These are phyloP conservation scores for Rana temporaria DNA, from an alignment of 2,113 vertebrate species.

Conservation along the genomic window DNA sequence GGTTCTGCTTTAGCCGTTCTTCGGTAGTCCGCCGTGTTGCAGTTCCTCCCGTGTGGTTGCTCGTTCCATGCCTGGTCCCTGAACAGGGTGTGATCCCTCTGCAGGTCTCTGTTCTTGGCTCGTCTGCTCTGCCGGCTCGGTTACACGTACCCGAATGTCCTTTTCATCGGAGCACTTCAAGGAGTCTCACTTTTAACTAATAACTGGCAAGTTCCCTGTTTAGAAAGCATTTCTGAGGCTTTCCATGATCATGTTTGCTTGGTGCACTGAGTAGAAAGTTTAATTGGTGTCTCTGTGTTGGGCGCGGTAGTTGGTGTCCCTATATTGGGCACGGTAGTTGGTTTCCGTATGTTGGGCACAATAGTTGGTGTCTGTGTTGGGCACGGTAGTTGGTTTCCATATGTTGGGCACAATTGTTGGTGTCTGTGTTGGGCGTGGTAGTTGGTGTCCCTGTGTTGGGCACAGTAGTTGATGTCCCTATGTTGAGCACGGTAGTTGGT, in stretches of 20 bases:
- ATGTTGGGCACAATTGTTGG: no score
- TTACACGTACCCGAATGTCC: constrained; percentile 18
- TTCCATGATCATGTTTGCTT: no score
- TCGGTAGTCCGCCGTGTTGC: background rate
- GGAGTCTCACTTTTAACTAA: constrained; percentile 20
- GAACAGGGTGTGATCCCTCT: constrained; percentile 6
- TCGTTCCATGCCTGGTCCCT: constrained; percentile 9
- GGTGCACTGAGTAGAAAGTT: background rate
- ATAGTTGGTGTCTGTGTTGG: no score
- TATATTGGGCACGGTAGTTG: no score
- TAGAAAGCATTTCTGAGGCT: background rate
- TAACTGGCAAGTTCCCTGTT: constrained; percentile 4
- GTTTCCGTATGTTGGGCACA: no score
- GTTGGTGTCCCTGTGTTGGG: no score
- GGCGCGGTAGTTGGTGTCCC: background rate
- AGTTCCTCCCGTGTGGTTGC: background rate
- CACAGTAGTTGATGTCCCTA: no score
- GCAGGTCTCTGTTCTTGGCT: constrained; percentile 6
- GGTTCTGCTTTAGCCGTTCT: background rate
- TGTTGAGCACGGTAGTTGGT: no score
- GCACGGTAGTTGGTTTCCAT: no score
- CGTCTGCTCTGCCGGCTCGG: background rate
- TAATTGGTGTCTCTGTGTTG: background rate
- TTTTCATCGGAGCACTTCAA: constrained; percentile 13
- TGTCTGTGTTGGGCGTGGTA: no score